Evolutionary conservation across 2,797 vertebrate genomes (phyloP).

Genomic region (Pitangus sulphuratus): DNA sequence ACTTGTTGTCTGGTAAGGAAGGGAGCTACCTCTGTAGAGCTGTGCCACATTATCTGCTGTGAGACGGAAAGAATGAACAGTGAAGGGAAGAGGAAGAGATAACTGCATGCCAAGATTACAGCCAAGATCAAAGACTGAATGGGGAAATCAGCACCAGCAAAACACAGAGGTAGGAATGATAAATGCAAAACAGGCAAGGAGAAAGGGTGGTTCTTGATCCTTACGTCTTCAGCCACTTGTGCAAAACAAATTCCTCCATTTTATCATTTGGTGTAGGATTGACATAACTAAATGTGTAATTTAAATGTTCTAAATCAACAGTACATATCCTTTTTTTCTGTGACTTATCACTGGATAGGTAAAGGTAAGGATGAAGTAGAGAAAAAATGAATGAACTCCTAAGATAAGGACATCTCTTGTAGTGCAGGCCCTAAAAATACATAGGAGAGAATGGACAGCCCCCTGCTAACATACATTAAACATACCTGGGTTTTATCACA

Average conservation of each 20-base stretch:
- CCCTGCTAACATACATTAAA: background rate
- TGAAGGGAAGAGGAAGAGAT: background rate
- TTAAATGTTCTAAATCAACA: background rate
- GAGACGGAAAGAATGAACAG: background rate
- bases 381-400: background rate
- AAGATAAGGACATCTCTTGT: background rate
- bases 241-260: background rate
- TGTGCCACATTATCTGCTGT: background rate
- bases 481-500: background rate
- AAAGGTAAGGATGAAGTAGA: background rate
- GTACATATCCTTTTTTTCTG: background rate
- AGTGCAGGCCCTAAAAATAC: background rate
- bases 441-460: background rate
- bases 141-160: background rate
- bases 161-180: background rate
- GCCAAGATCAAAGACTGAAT: conserved; percentile 19
- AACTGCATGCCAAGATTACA: background rate
- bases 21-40: background rate
- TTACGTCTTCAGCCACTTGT: background rate
- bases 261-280: background rate
- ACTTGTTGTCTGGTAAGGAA: background rate
- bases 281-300: background rate
- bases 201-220: background rate
- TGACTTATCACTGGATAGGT: background rate
- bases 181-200: background rate